Evolutionary conservation across 2,113 vertebrate species (phyloP).

Genomic region (Plestiodon gilberti): DNA sequence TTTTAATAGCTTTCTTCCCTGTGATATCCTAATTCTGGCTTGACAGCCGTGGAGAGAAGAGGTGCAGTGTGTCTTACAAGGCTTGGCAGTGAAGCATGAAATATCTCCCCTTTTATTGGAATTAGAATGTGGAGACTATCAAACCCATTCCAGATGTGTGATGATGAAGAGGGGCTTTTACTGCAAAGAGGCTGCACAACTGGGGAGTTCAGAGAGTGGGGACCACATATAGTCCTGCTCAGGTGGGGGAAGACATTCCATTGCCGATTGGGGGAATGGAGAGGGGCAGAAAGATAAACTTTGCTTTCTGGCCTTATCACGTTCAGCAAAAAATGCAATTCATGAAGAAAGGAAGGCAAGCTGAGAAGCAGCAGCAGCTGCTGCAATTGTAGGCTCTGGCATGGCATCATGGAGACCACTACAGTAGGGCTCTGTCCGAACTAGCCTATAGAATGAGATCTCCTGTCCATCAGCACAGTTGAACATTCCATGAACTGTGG

Average conservation of each 20-base stretch:
- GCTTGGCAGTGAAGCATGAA: background rate
- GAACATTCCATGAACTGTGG: background rate
- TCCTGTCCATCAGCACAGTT: background rate
- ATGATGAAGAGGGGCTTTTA: background rate
- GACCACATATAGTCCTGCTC: background rate
- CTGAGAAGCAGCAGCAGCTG: slow-evolving; percentile 3
- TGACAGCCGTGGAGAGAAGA: background rate
- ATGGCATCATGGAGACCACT: background rate
- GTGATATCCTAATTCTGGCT: slow-evolving; percentile 9
- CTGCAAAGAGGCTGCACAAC: background rate
- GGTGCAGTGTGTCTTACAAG: background rate
- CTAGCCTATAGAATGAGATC: background rate
- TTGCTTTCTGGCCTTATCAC: background rate
- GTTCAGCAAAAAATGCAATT: background rate
- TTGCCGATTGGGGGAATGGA: background rate
- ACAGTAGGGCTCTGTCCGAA: background rate
- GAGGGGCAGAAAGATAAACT: background rate
- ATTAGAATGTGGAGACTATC: slow-evolving; percentile 5
- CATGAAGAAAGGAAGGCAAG: background rate
- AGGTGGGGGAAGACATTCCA: background rate
- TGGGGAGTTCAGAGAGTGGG: background rate
- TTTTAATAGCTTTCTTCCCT: background rate
- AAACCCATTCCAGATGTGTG: slow-evolving; percentile 26
- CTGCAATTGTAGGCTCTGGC: background rate
- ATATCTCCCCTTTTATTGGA: slow-evolving; percentile 30